Evolutionary conservation across 1,140 invertebrate species (phyloP).

Genomic region (Apolygus lucorum): DNA sequence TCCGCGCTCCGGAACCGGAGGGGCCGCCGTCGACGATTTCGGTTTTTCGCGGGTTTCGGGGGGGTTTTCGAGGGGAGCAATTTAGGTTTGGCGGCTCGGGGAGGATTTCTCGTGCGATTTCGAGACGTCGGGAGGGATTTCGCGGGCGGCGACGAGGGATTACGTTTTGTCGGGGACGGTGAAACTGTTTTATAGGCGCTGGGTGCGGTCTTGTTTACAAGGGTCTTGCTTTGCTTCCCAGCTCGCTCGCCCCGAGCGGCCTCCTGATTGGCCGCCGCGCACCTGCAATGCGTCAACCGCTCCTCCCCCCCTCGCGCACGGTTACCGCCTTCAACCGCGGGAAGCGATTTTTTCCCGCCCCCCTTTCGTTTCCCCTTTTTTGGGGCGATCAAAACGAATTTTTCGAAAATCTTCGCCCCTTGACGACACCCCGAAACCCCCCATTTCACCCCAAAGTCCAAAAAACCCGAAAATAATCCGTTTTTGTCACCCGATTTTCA

Average conservation of each 20-base stretch:
- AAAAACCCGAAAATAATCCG: neutral
- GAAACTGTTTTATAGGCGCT: slow-evolving; percentile 46
- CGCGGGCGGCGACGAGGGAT: slow-evolving; percentile 29
- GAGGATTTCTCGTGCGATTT: slow-evolving; percentile 1
- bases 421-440: neutral
- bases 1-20: slow-evolving; percentile 29
- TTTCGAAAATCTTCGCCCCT: no score
- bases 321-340: neutral
- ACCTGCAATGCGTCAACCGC: slow-evolving; percentile 72
- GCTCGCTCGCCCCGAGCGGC: slow-evolving; percentile 33
- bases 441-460: neutral
- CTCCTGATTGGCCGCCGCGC: slow-evolving; percentile 57
- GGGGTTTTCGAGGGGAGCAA: neutral
- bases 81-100: neutral
- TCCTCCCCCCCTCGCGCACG: slow-evolving; percentile 6
- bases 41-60: neutral
- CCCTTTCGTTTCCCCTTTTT: neutral
- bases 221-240: slow-evolving; percentile 38
- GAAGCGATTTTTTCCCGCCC: neutral
- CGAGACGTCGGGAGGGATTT: neutral
- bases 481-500: neutral
- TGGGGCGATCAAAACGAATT: no score
- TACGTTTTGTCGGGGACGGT: slow-evolving; percentile 35
- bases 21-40: neutral
- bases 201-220: slow-evolving; percentile 56